A percentile compares a stretch with the other conserved stretches of the same genome.
Conservation (phyloP, 92 coral and sea anemone genomes). For the Montipora capitata region DNA sequence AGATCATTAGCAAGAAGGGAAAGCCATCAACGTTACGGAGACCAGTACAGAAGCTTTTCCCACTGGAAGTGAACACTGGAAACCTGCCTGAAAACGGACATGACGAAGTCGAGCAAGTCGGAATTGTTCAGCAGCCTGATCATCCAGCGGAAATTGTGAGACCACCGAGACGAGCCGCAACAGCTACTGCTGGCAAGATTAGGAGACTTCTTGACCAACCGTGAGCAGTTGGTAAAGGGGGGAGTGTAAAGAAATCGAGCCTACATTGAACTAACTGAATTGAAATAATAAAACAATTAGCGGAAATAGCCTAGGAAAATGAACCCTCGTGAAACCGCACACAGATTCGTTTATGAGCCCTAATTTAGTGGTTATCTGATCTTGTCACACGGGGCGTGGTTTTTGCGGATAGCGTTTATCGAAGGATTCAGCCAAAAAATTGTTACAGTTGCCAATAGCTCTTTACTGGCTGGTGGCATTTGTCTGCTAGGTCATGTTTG, state of each 20-base stretch:
- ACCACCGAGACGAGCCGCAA: constrained; percentile 24
- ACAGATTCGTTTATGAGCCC: no score
- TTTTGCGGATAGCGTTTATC: no score
- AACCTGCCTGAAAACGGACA: neutral
- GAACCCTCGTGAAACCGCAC: no score
- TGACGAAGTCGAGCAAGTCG: neutral
- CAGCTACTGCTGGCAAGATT: constrained; percentile 15
- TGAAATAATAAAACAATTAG: no score
- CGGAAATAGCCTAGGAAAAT: no score
- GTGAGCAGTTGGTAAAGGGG: constrained; percentile 43
- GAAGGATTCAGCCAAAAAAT: no score
- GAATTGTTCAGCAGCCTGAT: constrained; percentile 16
- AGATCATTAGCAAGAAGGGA: constrained; percentile 25
- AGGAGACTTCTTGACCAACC: constrained; percentile 44
- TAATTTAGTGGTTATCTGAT: no score
- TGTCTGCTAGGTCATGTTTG: no score
- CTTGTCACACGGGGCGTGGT: no score
- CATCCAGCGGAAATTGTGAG: neutral
- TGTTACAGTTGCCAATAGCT: no score
- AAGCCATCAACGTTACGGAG: constrained; percentile 16
- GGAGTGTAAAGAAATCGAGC: constrained; percentile 12
- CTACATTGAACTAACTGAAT: no score
- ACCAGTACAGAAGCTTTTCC: constrained; percentile 18
- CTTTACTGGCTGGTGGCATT: no score
- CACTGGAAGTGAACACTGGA: constrained; percentile 25